phyloP scores from a whole-genome alignment of 2,888 invertebrate genomes.

The Watsonalla cultraria region DNA sequence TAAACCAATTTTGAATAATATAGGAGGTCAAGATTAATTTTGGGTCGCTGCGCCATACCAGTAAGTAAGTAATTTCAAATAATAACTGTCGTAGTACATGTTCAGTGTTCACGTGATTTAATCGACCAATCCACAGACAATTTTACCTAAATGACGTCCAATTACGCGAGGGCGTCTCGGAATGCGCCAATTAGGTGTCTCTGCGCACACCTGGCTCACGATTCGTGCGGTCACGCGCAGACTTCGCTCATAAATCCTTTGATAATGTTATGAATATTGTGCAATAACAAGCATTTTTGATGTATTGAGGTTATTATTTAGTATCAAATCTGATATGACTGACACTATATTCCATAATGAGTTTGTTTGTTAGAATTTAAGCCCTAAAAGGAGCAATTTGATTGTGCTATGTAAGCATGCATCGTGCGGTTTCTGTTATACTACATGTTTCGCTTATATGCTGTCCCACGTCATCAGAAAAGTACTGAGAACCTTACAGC shows the following conservation, averaged over 20 bases:
- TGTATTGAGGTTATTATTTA: conserved; percentile 21
- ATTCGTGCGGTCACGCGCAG: conserved; percentile 61
- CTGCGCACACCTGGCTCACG: conserved; percentile 68
- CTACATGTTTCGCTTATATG: too few relatives aligned
- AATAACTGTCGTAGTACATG: conserved; percentile 10
- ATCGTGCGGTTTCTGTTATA: too few relatives aligned
- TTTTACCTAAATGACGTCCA: conserved; percentile 65
- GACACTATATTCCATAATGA: background rate
- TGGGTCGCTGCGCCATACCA: too few relatives aligned
- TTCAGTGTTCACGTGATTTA: conserved; percentile 39
- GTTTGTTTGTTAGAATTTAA: too few relatives aligned
- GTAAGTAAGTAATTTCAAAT: too few relatives aligned
- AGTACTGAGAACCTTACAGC: too few relatives aligned
- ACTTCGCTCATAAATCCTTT: conserved; percentile 55
- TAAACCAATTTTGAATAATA: too few relatives aligned
- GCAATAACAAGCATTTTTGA: conserved; percentile 35
- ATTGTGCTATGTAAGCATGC: too few relatives aligned
- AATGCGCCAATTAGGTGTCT: conserved; percentile 68
- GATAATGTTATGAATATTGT: conserved; percentile 35
- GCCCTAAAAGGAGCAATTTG: too few relatives aligned
- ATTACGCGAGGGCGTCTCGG: conserved; percentile 67
- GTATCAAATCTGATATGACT: conserved; percentile 22
- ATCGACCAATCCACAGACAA: conserved; percentile 58
- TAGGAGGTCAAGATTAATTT: too few relatives aligned
- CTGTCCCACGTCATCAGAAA: too few relatives aligned